Evolutionary conservation across 1,140 invertebrate genomes (phyloP).

Genomic region (Psix sp.): DNA sequence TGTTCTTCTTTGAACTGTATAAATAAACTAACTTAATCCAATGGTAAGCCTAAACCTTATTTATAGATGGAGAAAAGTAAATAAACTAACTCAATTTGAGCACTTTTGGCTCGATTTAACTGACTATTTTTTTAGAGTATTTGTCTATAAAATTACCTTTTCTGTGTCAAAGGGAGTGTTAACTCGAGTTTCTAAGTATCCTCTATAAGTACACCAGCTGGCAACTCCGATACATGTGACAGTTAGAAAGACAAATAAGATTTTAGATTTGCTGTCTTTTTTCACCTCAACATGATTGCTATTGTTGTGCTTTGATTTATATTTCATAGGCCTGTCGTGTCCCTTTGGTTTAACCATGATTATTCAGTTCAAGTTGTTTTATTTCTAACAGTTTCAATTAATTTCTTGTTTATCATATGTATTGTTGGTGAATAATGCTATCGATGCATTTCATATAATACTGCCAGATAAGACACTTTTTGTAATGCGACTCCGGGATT

Average conservation of each 20-base stretch:
- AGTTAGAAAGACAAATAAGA: constrained; percentile 60
- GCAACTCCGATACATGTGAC: constrained; percentile 78
- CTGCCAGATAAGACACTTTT: constrained; percentile 45
- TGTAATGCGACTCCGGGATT: constrained; percentile 15
- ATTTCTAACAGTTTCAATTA: constrained; percentile 8
- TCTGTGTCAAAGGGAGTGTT: constrained; percentile 89
- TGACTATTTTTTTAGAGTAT: too few relatives aligned
- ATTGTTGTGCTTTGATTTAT: constrained; percentile 38
- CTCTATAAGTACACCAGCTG: constrained; percentile 85
- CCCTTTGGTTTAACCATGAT: constrained; percentile 51
- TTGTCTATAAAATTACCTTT: constrained; percentile 78
- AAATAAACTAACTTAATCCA: too few relatives aligned
- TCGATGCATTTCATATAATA: constrained; percentile 42
- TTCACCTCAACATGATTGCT: constrained; percentile 45
- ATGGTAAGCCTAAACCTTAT: too few relatives aligned
- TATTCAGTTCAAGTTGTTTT: constrained; percentile 26
- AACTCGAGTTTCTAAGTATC: constrained; percentile 91
- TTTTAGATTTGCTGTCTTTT: constrained; percentile 55
- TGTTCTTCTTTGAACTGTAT: too few relatives aligned
- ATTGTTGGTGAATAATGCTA: constrained; percentile 14
- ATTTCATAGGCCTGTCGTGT: constrained; percentile 46
- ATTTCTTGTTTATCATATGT: constrained; percentile 33
- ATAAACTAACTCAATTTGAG: too few relatives aligned
- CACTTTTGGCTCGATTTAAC: too few relatives aligned
- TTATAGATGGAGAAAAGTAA: too few relatives aligned